Evolutionary conservation across 2,113 vertebrate species (phyloP), one percentile per base, ranked within the genome.

Genomic region (Brachirus orientalis): DNA sequence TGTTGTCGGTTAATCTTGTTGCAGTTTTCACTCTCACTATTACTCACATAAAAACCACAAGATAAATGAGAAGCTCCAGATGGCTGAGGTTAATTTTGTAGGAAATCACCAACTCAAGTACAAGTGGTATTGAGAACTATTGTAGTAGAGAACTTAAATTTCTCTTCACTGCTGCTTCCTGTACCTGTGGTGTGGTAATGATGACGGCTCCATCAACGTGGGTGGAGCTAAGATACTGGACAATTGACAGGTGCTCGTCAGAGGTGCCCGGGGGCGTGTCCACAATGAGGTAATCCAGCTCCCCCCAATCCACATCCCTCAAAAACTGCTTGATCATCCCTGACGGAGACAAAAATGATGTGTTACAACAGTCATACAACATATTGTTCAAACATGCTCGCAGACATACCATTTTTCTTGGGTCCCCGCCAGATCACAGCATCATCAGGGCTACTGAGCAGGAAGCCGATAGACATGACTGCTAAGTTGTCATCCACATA

Each of bases 281-380:
- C 69, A 99, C 86, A 0, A 99, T 88, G 67, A 99, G 94, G 87
- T 96, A 99, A 87, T 99, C 97, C 0, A 97, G 70, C 0, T 97
- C 95, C 0, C 97, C 98, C 98, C 98, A 99, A 85, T 99, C 97
- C 43, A 99, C 98, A 0, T 99, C 97, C 0, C 96, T 93, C 53
- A 99, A 89, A 83, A 99, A 99, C 88, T 99, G 97, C 80, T 98
- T 98, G 83, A 99, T 99, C 95, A 99, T 93, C 20, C 97, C 98
- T 99, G 74, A 72, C 10, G 12, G 10, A 3, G 11, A 44, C 7
- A 54, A 13, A 72, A 5, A 7, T 0, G 10, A 45, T 8, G 33
- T 10, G 1, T 40, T 59, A 53, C 0, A 33, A 52, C 1, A 33
- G 2, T 13, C 1, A 1, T 7, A 6, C 0, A 11, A 19, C 18